Base-by-base conservation (phyloP, 1,140 invertebrate genomes). In the Drosophila subobscura region DNA sequence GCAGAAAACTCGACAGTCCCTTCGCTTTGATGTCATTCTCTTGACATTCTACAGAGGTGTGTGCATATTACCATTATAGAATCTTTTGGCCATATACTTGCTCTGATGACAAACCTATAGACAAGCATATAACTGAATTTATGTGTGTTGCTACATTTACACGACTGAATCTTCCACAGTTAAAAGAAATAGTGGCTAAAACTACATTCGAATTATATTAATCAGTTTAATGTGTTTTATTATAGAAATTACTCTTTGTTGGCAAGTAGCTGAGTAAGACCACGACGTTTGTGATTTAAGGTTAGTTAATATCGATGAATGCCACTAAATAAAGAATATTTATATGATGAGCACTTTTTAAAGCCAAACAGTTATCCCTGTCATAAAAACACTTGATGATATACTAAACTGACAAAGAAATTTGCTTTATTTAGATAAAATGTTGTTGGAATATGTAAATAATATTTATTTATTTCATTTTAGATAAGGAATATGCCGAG, bases 351-450 rank as follows among this genome's bases (percentile, higher is more conserved):
- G 77, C 72, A 70, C 46, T 22, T 76, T 70, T 71, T 79, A 47
- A 83, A 75, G 78, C 74, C 77, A 76, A 77, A 79, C 77, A 84
- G 80, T 85, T 85, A 85, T 85, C 80, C 80, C 80, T 85, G 72
- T 86, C 80, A 85, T 85, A 85, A 85, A n/a, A 86, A 77, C 12
- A 80, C 56, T 85, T 85, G 80, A 85, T 85, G 80, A 85, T 83
- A 50, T 33, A 73, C 45, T 74, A 51, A 59, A 25, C 79, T 83
- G 79, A 84, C 29, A 25, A 44, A 56, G 8, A 0, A 40, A 23
- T 16, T 29, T 45, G 4, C 41, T 23, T 14, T 10, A 16, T n/a
- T 37, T 37, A 37, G 1, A 23, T 20, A 20, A 12, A 0, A 8
- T 12, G 5, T 10, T 33, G 20, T 14, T 20, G 5, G 0, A 5